Evolutionary conservation across 2,113 vertebrate genomes (phyloP), one percentile per base, ranked within the genome.

Genomic region (Cyprinodon brontotheroides): DNA sequence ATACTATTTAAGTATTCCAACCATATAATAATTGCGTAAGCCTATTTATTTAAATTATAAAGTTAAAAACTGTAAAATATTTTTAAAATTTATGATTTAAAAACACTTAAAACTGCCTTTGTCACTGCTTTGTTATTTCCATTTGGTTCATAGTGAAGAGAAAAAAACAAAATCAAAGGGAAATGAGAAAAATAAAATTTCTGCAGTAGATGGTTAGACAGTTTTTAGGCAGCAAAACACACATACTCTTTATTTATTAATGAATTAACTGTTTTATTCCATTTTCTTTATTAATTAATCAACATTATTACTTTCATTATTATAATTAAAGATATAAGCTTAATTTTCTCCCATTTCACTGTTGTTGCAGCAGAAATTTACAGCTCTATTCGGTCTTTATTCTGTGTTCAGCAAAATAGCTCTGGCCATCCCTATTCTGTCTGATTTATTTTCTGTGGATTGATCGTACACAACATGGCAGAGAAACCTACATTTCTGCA

Each of bases 341-440:
- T 29, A 29, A 29, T 29, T 53, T 53, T 4, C 50, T 53, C 20
- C 15, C 20, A 17, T 17, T 53, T 53, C 8, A 45, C 9, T 45
- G 11, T 11, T 45, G 9, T 45, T 11, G 2, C 43, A 7, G 9
- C 6, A 7, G 11, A 2, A 45, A 45, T 9, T 68, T 50, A 37
- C 36, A 8, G 13, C 37, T 45, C 20, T 72, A 68, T 45, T 65
- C 40, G 77, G 80, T 66, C 20, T 68, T 81, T 39, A 61, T 15
- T 62, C 72, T 48, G 48, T 39, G 63, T 40, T 63, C 43, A 41
- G 63, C 43, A 68, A 68, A 70, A 61, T 65, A 14, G 0, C 53
- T 66, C 22, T 10, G 10, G 70, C 72, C 70, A 69, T 74, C 74
- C 70, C 50, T 75, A 45, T 70, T 67, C 80, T 86, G 84, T 88